Percentiles rank a stretch among this genome's conserved stretches.
Conservation (phyloP, 1,140 invertebrate genomes). For the Bombus polaris region DNA sequence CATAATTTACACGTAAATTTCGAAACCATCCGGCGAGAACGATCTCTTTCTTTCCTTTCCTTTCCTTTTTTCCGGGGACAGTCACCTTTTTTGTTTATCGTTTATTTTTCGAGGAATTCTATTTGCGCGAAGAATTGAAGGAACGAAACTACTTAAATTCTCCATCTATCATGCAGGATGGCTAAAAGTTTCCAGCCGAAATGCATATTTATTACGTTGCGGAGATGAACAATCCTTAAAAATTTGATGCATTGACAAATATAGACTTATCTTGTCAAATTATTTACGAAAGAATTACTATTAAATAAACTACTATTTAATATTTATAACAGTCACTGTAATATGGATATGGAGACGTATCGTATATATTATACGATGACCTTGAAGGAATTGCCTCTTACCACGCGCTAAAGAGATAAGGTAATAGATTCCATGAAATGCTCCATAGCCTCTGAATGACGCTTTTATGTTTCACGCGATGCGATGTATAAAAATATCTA, state of each 20-base stretch:
- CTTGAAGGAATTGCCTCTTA: background rate
- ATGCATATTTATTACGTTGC: no score
- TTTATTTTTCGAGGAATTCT: no score
- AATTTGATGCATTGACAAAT: no score
- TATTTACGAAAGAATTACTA: background rate
- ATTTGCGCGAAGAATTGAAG: no score
- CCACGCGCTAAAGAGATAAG: constrained; percentile 46
- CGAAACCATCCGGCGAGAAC: background rate
- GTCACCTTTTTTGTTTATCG: background rate
- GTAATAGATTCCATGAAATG: constrained; percentile 32
- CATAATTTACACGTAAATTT: constrained; percentile 19
- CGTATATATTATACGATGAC: background rate
- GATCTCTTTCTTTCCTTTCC: background rate
- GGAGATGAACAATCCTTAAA: no score
- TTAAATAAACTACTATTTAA: background rate
- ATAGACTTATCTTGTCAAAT: no score
- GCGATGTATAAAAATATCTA: constrained; percentile 58
- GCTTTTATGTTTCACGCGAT: constrained; percentile 47
- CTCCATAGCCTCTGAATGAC: constrained; percentile 41
- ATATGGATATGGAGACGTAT: background rate
- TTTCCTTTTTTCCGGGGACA: no score
- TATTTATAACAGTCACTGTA: background rate
- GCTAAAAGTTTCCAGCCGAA: no score
- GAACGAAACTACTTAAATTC: no score
- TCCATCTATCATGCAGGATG: no score